phyloP scores from a whole-genome alignment of 2,888 invertebrate species.

The Campoplex nolae region DNA sequence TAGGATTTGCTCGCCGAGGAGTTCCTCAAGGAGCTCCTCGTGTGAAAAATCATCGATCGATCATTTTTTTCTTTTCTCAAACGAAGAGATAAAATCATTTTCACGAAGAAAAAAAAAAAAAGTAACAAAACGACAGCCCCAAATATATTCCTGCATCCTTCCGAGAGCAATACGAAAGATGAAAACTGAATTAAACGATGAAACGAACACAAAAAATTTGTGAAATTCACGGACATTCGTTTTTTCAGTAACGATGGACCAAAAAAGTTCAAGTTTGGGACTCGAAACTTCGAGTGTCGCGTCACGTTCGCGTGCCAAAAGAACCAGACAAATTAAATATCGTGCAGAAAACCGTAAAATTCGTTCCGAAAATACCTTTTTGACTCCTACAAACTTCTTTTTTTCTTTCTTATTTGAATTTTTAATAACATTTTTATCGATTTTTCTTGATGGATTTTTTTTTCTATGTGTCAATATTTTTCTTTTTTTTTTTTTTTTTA shows the following conservation, averaged over 20 bases:
- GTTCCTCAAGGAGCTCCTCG: slow-evolving; percentile 83
- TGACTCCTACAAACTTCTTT: background rate
- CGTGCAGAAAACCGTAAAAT: background rate
- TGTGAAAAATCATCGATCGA: slow-evolving; percentile 68
- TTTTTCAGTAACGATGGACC: background rate
- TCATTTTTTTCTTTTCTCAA: background rate
- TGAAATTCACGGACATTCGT: background rate
- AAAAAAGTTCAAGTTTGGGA: background rate
- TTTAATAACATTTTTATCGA: background rate
- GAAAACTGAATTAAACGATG: background rate
- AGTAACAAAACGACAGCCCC: background rate
- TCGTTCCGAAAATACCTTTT: background rate
- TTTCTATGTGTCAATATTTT: background rate
- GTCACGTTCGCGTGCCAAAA: slow-evolving; percentile 10
- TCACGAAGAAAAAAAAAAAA: background rate
- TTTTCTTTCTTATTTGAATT: background rate
- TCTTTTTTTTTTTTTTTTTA: background rate
- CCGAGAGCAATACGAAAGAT: background rate
- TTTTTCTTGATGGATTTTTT: background rate
- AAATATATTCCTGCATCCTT: background rate
- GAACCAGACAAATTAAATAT: background rate
- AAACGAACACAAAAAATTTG: background rate
- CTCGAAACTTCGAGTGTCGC: background rate
- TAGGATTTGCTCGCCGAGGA: slow-evolving; percentile 85
- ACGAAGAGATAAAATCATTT: background rate